These are phyloP conservation scores for Carollia perspicillata DNA, from an alignment of 2,113 vertebrate species.

Conservation along the genomic window DNA sequence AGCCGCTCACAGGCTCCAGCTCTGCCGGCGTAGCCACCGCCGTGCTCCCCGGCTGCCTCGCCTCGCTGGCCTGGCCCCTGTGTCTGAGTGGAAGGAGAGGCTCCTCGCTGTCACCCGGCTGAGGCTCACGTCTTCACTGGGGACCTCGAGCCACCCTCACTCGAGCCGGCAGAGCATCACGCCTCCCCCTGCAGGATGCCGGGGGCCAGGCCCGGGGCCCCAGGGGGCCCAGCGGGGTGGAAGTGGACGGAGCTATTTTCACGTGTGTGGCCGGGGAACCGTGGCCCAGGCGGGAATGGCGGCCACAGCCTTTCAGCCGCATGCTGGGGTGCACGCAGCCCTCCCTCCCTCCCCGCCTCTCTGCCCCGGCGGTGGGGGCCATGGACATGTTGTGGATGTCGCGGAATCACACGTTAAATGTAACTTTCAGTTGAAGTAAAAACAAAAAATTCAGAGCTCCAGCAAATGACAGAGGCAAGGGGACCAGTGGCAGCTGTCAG, in stretches of 20 bases:
- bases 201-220: background rate
- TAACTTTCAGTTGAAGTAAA: background rate
- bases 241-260: background rate
- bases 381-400: background rate
- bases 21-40: conserved; percentile 16
- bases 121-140: conserved; percentile 60
- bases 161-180: conserved; percentile 38
- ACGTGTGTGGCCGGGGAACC: rapidly evolving
- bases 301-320: too few relatives aligned
- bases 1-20: conserved; percentile 46
- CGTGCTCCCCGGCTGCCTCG: conserved; percentile 26
- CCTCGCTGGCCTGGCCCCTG: background rate
- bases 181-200: rapidly evolving
- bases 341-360: background rate
- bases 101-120: conserved; percentile 47
- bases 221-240: rapidly evolving
- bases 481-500: rapidly evolving
- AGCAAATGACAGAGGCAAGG: background rate
- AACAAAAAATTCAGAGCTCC: background rate
- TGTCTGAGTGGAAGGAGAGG: conserved; percentile 61
- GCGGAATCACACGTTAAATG: background rate
- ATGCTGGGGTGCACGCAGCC: rapidly evolving
- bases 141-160: conserved; percentile 52
- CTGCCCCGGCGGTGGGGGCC: background rate
- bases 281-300: rapidly evolving